Base-by-base conservation (phyloP, 2,113 vertebrate genomes). In the Sialia sialis region DNA sequence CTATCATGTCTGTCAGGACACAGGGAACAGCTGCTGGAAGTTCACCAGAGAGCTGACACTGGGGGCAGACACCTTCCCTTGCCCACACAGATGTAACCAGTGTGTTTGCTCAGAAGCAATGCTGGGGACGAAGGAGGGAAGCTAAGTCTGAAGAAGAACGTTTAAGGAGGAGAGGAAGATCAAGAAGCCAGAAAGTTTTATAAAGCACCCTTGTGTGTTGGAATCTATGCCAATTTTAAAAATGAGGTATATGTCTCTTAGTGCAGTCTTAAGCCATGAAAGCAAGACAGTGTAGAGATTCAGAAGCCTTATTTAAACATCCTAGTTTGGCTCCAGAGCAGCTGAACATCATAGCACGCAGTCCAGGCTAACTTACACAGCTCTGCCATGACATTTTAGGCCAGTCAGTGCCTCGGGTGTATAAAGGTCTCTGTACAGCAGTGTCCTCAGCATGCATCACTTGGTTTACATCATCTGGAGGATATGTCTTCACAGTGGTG, bases 241-340 rank as follows among this genome's bases (percentile, higher is more conserved):
- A 95, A 70, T 43, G 59, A 94, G 72, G 92, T 41, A 55, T 59
- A 86, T 48, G 89, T 48, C 44, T 89, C 73, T 78, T 29, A 69
- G 67, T 46, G 59, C 81, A 93, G 93, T 38, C 89, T 77, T 77
- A 86, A 82, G 70, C 60, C 74, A 80, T 96, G 95, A 96, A 95
- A 96, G 79, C 79, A 78, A 76, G 75, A 59, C 83, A 93, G 94
- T 96, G 94, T 94, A 59, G 76, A 86, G 76, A 73, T 83, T 94
- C 90, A 92, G 79, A 92, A 83, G 63, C 63, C 75, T 86, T 85
- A 58, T 95, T 97, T 92, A 86, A 93, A 84, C 43, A 93, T 36
- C 64, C 85, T 59, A 67, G 72, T 83, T 86, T 93, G 79, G 72
- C 75, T 93, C 68, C 66, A 54, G 58, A 86, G 76, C 80, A 79